Evolutionary conservation across 2,113 vertebrate genomes (phyloP), one percentile per base, ranked within the genome.

Genomic region (Castor canadensis): DNA sequence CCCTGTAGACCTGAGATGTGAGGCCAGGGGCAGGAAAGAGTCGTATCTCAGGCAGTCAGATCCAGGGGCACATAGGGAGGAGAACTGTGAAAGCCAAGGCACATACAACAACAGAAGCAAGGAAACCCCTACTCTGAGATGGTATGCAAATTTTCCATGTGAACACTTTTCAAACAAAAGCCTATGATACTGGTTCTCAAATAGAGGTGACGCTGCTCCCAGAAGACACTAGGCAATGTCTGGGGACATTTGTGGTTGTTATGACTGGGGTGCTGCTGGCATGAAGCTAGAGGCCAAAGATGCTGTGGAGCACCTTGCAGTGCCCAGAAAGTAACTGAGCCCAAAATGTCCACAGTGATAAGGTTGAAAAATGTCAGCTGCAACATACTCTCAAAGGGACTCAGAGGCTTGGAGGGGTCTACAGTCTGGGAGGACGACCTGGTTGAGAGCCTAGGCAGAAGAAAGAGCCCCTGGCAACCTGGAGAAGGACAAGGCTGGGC

Each of bases 81-180:
- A 5, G 12, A 66, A 16, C 54, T 28, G 35, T 3, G n/a, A 66
- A 56, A 28, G 26, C 38, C 69, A 28, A 15, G 1, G 49, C 6
- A 32, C 49, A n/a, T 54, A 16, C 15, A 8, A 9, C 10, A 75
- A 86, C 0, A 0, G 15, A 28, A 9, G n/a, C 47, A 17, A 16
- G 8, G 28, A 64, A 20, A 0, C 47, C 43, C 47, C 43, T 49
- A 28, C 32, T 43, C 24, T n/a, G 20, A 54, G 7, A 40, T 1
- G 1, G 30, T 40, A 54, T 3, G 32, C 12, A 9, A 7, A 10
- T 24, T 5, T 66, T 12, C 12, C 0, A 0, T 8, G 5, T 2
- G 4, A 75, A 30, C 1, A n/a, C 43, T 88, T n/a, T 52, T 58
- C 45, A 20, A n/a, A 45, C 6, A 1, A 54, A 3, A 22, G n/a